Percentiles rank a stretch among this genome's conserved stretches.
Evolutionary conservation across 2,888 invertebrate genomes (phyloP).

Genomic region (Drosophila helvetica): DNA sequence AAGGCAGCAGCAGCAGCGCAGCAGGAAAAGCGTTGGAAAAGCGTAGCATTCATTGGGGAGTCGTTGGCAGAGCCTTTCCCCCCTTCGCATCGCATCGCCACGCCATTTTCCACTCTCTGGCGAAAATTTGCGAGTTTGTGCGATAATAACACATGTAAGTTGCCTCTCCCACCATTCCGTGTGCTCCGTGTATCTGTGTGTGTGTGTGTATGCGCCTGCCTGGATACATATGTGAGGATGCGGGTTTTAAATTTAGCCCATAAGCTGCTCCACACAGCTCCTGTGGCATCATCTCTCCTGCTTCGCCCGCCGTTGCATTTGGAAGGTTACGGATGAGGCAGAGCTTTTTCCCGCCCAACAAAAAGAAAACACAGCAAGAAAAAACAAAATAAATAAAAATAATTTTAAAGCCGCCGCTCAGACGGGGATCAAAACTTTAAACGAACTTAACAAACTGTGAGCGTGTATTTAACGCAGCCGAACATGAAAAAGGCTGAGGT

Average conservation of each 20-base stretch:
- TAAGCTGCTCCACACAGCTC: conserved; percentile 53
- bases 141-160: conserved; percentile 79
- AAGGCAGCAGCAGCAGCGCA: conserved; percentile 35
- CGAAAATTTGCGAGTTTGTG: conserved; percentile 79
- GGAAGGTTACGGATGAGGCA: conserved; percentile 2
- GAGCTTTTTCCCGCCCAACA: conserved; percentile 6
- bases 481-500: conserved; percentile 43
- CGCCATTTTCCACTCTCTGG: conserved; percentile 43
- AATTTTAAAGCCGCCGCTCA: conserved; percentile 59
- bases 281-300: not conserved
- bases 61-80: conserved; percentile 44
- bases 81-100: conserved; percentile 2
- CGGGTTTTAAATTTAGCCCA: conserved; percentile 67
- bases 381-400: not conserved
- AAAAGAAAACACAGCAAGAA: not conserved
- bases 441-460: conserved; percentile 60
- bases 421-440: conserved; percentile 67
- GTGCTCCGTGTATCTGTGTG: conserved; percentile 2
- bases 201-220: too few species aligned
- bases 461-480: conserved; percentile 45
- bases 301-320: conserved; percentile 4
- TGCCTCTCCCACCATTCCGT: conserved; percentile 47
- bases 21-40: conserved; percentile 61
- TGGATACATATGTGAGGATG: conserved; percentile 27
- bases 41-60: conserved; percentile 76